phyloP scores from a whole-genome alignment of 2,797 vertebrate genomes.

The Vespertilio murinus region DNA sequence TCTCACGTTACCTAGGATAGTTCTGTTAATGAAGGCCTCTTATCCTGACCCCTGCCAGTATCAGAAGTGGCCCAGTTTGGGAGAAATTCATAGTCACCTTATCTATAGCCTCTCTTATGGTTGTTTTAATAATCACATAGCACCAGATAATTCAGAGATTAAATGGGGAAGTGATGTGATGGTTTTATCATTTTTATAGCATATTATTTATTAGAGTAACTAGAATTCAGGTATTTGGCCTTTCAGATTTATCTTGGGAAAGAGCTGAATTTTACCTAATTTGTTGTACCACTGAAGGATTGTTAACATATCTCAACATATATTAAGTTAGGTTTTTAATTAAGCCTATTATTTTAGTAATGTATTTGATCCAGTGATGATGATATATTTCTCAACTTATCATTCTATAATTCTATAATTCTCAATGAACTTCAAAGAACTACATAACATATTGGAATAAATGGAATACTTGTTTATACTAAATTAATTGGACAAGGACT shows the following conservation, averaged over 20 bases:
- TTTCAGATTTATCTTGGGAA: constrained; percentile 21
- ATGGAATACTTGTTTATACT: constrained; percentile 9
- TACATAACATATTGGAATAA: neutral
- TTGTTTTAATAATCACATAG: constrained; percentile 29
- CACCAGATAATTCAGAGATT: constrained; percentile 32
- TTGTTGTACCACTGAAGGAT: neutral
- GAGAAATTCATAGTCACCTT: neutral
- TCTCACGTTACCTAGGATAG: neutral
- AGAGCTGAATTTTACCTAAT: neutral
- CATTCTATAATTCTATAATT: no score
- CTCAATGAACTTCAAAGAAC: neutral
- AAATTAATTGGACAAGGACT: constrained; percentile 21
- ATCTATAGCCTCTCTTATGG: neutral
- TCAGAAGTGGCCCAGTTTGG: neutral
- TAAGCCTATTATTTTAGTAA: neutral
- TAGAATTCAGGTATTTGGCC: neutral
- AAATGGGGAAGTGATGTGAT: neutral
- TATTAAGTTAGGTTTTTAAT: constrained; percentile 9
- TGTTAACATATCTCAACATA: neutral
- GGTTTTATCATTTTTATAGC: constrained; percentile 6
- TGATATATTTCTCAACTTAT: no score
- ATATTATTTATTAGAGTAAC: constrained; percentile 36
- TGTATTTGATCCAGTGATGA: neutral
- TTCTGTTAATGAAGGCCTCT: neutral
- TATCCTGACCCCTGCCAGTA: neutral